Evolutionary conservation across 2,113 vertebrate species (phyloP).

Genomic region (Psammodynastes pulverulentus): DNA sequence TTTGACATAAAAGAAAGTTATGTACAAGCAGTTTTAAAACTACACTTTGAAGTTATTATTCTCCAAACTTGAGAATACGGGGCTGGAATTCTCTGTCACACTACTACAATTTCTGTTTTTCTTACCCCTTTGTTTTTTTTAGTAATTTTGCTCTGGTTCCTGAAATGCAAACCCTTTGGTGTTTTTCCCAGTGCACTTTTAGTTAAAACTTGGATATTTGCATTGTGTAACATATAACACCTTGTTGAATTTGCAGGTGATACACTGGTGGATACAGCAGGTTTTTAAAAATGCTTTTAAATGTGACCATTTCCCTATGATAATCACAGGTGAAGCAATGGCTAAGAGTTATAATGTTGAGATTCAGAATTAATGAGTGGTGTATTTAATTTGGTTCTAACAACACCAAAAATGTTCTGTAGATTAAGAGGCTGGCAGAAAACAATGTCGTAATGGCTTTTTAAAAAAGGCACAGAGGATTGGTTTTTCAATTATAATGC

Average conservation of each 20-base stretch:
- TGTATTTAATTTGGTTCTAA: slow-evolving; percentile 3
- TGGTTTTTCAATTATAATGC: neutral
- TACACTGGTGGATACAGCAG: neutral
- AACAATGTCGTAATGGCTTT: slow-evolving; percentile 1
- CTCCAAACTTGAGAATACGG: neutral
- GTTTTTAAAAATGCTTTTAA: slow-evolving; percentile 1
- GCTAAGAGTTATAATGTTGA: slow-evolving; percentile 3
- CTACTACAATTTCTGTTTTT: neutral
- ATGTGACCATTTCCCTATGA: neutral
- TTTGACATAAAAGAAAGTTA: neutral
- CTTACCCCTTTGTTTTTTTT: neutral
- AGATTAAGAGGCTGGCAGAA: slow-evolving; percentile 15
- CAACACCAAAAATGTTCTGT: slow-evolving; percentile 3
- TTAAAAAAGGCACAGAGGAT: neutral
- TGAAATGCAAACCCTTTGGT: neutral
- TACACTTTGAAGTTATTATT: neutral
- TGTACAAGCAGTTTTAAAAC: neutral
- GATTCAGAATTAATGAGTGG: slow-evolving; percentile 10
- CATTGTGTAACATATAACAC: slow-evolving; percentile 2
- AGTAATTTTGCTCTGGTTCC: neutral
- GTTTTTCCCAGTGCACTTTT: neutral
- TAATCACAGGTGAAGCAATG: slow-evolving; percentile 8
- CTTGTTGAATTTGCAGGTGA: slow-evolving; percentile 1
- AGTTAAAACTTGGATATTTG: neutral
- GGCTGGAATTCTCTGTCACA: neutral